Percentiles rank a stretch among this genome's conserved stretches.
Evolutionary conservation across 2,888 invertebrate species (phyloP).

Genomic region (Erebia epiphron): DNA sequence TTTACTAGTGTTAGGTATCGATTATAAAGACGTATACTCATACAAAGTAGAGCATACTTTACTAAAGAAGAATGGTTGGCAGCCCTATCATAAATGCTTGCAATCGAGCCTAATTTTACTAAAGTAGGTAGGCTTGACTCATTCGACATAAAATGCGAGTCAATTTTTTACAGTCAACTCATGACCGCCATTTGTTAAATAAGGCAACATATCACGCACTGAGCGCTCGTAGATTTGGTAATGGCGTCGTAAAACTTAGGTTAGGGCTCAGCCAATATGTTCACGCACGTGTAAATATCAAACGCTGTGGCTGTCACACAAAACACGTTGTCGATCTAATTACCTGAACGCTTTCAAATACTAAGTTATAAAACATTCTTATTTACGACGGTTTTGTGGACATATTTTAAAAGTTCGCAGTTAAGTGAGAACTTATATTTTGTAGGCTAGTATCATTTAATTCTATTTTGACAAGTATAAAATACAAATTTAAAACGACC

Average conservation of each 20-base stretch:
- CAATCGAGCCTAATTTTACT: neutral
- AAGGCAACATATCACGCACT: constrained; percentile 29
- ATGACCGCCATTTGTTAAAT: constrained; percentile 28
- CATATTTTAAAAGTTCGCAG: neutral
- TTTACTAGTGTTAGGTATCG: too few relatives aligned
- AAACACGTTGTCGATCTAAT: constrained; percentile 5
- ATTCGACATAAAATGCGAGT: constrained; percentile 3
- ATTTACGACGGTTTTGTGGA: neutral
- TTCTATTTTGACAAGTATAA: too few relatives aligned
- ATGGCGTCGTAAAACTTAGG: constrained; percentile 28
- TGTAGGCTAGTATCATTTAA: too few relatives aligned
- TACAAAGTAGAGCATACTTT: too few relatives aligned
- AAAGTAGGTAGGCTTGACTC: neutral
- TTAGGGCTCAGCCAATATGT: constrained; percentile 14
- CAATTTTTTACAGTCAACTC: constrained; percentile 17
- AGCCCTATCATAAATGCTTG: too few relatives aligned
- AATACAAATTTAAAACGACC: too few relatives aligned
- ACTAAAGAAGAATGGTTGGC: too few relatives aligned
- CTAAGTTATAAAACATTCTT: neutral
- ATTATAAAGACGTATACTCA: too few relatives aligned
- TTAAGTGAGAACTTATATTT: too few relatives aligned
- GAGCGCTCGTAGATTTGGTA: constrained; percentile 29
- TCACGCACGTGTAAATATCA: constrained; percentile 21
- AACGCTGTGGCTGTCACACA: neutral
- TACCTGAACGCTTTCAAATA: neutral